Percentiles rank a stretch among this genome's conserved stretches.
Conservation (phyloP, 2,888 invertebrate species). For the Caenorhabditis angaria region DNA sequence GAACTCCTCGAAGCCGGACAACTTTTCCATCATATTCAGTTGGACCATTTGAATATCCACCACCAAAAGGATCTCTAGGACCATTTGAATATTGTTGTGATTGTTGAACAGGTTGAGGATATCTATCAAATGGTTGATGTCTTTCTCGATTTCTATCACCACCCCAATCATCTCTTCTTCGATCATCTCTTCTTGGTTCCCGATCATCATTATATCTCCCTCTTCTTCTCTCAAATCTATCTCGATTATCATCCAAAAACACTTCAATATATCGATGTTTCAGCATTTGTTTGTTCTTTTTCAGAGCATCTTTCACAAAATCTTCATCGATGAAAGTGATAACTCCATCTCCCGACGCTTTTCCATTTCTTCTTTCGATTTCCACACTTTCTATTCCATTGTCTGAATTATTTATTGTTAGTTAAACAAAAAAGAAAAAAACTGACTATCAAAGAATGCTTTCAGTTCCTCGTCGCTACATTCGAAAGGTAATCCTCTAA, state of each 20-base stretch:
- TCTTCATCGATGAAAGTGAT: constrained; percentile 42
- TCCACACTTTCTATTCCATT: constrained; percentile 42
- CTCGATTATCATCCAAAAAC: constrained; percentile 20
- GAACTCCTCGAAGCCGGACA: constrained; percentile 49
- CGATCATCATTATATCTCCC: neutral
- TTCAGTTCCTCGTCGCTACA: constrained; percentile 44
- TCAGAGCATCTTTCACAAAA: constrained; percentile 42
- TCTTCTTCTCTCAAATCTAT: constrained; percentile 5
- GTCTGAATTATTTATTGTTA: constrained; percentile 17
- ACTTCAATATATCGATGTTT: constrained; percentile 46
- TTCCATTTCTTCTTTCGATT: constrained; percentile 41
- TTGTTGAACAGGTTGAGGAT: neutral
- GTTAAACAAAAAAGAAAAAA: neutral
- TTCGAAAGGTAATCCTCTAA: constrained; percentile 35
- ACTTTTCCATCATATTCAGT: constrained; percentile 11
- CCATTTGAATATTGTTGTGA: neutral
- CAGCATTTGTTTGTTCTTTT: constrained; percentile 48
- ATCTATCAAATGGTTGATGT: neutral
- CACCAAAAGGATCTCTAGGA: too few relatives aligned
- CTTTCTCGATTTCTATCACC: neutral
- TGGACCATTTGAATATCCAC: neutral
- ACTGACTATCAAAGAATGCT: constrained; percentile 39
- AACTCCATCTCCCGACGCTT: constrained; percentile 42
- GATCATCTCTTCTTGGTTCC: neutral
- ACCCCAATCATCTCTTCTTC: neutral